Conservation (phyloP, 53 echinoderm and acorn worm genomes). For the Glandiceps talaboti region DNA sequence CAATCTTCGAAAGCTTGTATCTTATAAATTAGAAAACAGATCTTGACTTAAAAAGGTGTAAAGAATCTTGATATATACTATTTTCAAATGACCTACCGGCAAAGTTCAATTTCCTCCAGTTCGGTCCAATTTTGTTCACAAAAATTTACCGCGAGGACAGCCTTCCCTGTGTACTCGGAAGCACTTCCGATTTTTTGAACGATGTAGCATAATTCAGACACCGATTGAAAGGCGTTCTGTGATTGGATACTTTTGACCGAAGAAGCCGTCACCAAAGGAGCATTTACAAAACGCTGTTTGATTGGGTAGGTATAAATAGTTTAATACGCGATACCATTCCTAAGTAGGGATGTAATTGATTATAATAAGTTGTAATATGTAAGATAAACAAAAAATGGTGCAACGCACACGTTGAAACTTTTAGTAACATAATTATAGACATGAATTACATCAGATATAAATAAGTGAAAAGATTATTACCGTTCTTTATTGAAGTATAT, state of each 20-base stretch:
- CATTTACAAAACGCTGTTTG: background rate
- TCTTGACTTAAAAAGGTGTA: too few species aligned
- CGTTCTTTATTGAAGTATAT: too few species aligned
- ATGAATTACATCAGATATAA: too few species aligned
- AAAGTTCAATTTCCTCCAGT: background rate
- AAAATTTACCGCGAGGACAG: background rate
- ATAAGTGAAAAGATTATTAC: too few species aligned
- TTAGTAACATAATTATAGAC: too few species aligned
- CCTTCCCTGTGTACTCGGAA: background rate
- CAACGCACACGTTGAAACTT: too few species aligned
- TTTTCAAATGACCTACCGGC: background rate
- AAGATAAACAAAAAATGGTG: too few species aligned
- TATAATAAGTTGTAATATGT: too few species aligned
- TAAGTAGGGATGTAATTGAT: background rate
- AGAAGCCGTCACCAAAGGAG: constrained; percentile 14
- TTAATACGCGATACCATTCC: background rate
- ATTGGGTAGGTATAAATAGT: background rate
- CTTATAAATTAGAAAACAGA: too few species aligned
- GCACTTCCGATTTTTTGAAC: constrained; percentile 80
- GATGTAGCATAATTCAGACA: constrained; percentile 43
- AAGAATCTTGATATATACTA: background rate
- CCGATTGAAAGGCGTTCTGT: constrained; percentile 6
- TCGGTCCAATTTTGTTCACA: background rate
- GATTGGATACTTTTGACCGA: constrained; percentile 34
- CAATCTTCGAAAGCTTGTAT: too few species aligned